Base-by-base conservation (phyloP, 1,140 invertebrate species). In the Sweltsa coloradensis region DNA sequence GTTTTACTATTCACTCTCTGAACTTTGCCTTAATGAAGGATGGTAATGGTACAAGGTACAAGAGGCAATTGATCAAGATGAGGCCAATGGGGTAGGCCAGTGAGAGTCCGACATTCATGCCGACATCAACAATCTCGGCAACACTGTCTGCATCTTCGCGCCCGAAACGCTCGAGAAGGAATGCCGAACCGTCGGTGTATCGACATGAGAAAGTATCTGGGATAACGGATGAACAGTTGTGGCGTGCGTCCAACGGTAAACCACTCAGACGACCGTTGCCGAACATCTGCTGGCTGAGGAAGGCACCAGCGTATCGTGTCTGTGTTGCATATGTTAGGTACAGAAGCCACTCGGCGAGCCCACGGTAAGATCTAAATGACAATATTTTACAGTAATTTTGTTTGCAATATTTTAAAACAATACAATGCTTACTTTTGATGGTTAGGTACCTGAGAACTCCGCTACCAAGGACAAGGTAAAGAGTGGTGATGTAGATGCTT, bases 11-110 rank as follows among this genome's bases (percentile, higher is more conserved):
- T 73, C 65, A 86, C 60, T 89, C 87, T 59, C 87, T 75, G 65
- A 93, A 95, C 66, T 95, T 95, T 19, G 82, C 78, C 61, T 87
- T 89, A 5, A 93, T 72, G 59, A 82, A 87, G n/a, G 79, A 75
- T 0, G 89, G 88, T 46, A 93, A 61, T 0, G 89, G 89, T 50
- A 93, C 74, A 11, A 90, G 64, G 64, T 93, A 92, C 14, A 92
- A 64, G 43, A 94, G 72, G 55, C 88, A 79, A 59, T 92, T 93
- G 0, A 91, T 69, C 40, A 91, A 70, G 49, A 85, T 78, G 43
- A 89, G 74, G 7, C 82, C 84, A 5, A 85, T 64, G 1, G 84
- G 79, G 59, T 93, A 93, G 0, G 82, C 85, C 50, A 90, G 79
- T 0, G 82, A 83, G n/a, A 91, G 75, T 0, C 83, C 76, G 37